Evolutionary conservation across 2,888 invertebrate species (phyloP).

Genomic region (Chironomus riparius): DNA sequence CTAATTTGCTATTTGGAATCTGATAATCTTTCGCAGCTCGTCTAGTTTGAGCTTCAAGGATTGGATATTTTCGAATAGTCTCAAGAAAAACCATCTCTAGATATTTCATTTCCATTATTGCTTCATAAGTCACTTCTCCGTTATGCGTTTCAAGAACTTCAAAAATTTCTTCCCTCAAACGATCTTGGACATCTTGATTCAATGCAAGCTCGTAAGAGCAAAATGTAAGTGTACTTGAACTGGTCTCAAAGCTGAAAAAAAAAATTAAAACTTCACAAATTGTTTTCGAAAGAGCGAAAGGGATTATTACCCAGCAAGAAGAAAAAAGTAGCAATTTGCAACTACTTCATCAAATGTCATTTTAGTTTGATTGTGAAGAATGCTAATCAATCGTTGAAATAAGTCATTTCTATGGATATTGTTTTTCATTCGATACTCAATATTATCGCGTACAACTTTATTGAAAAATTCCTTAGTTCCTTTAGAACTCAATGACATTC

Average conservation of each 20-base stretch:
- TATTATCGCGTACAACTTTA: slow-evolving; percentile 43
- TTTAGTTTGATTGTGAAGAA: background rate
- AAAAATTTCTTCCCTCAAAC: slow-evolving; percentile 40
- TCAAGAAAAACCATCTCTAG: slow-evolving; percentile 41
- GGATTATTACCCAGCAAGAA: slow-evolving; percentile 8
- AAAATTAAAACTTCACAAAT: too few relatives aligned
- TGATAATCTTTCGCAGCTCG: slow-evolving; percentile 28
- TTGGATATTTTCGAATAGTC: slow-evolving; percentile 31
- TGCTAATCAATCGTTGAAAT: slow-evolving; percentile 43
- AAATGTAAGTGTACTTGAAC: slow-evolving; percentile 44
- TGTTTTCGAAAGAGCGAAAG: too few relatives aligned
- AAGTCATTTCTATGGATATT: slow-evolving; percentile 47
- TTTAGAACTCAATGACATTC: slow-evolving; percentile 32
- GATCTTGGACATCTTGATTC: slow-evolving; percentile 37
- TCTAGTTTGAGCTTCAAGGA: slow-evolving; percentile 29
- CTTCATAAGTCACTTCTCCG: slow-evolving; percentile 37
- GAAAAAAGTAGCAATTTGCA: background rate
- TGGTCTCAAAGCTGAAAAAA: slow-evolving; percentile 50
- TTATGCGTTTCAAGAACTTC: slow-evolving; percentile 34
- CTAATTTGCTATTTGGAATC: slow-evolving; percentile 6
- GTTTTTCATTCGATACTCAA: slow-evolving; percentile 44
- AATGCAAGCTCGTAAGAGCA: slow-evolving; percentile 38
- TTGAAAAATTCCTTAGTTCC: slow-evolving; percentile 43
- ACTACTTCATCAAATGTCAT: background rate
- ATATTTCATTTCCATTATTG: slow-evolving; percentile 39